These are phyloP conservation scores for Petroica traversi DNA, from an alignment of 2,113 vertebrate species.

Conservation along the genomic window DNA sequence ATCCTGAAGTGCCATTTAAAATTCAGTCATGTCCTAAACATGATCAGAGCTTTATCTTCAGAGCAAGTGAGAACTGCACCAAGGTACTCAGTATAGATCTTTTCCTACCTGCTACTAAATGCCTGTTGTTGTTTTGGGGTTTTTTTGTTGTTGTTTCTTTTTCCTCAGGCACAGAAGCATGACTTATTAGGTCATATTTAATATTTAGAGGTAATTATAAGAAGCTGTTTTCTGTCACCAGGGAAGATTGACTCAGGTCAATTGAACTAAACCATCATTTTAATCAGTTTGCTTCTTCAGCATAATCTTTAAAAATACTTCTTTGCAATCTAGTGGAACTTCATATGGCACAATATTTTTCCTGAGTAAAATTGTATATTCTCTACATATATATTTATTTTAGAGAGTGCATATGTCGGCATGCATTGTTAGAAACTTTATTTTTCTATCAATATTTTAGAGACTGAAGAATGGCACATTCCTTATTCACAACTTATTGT, in stretches of 20 bases:
- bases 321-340: neutral
- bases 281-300: neutral
- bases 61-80: neutral
- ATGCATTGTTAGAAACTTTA: neutral
- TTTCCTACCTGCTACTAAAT: neutral
- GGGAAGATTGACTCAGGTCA: neutral
- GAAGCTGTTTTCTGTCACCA: neutral
- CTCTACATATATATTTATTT: neutral
- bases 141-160: neutral
- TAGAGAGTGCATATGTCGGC: neutral
- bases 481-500: rapidly evolving
- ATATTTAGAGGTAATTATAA: neutral
- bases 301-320: neutral
- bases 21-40: neutral
- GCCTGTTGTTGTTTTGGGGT: neutral
- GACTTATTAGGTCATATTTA: neutral
- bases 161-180: neutral
- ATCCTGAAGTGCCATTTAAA: neutral
- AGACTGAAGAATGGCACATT: neutral
- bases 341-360: neutral
- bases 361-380: neutral
- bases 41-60: neutral
- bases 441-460: neutral
- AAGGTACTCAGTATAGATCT: neutral
- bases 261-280: neutral